These are phyloP conservation scores for Staurois parvus DNA, from an alignment of 2,797 vertebrate species.

Conservation along the genomic window DNA sequence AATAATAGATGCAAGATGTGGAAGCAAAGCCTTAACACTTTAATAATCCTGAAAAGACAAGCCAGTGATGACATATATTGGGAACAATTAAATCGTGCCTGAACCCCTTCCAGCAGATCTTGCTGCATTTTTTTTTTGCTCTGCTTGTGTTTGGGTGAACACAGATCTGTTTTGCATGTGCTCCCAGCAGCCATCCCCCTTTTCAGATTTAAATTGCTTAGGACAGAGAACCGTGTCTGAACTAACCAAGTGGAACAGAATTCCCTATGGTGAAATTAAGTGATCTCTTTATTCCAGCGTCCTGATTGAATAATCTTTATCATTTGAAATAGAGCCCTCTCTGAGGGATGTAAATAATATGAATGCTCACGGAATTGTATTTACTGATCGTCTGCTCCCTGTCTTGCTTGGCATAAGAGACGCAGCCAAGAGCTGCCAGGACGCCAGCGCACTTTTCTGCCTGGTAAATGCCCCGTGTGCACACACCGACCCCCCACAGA, in stretches of 20 bases:
- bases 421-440: conserved; percentile 75
- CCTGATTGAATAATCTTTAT: conserved; percentile 86
- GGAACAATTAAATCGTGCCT: not conserved
- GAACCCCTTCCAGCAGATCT: not conserved
- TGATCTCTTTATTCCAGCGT: conserved; percentile 83
- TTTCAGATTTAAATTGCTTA: conserved; percentile 80
- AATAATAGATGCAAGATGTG: not conserved
- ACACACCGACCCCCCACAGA: not conserved
- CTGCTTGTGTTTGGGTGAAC: conserved; percentile 61
- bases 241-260: conserved; percentile 84
- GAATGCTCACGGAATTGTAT: conserved; percentile 92
- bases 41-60: not conserved
- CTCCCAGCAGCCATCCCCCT: conserved; percentile 68
- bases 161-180: conserved; percentile 70
- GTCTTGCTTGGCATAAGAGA: conserved; percentile 84
- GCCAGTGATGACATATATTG: not conserved
- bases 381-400: conserved; percentile 85
- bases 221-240: conserved; percentile 80
- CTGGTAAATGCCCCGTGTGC: conserved; percentile 70
- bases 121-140: too few relatives aligned
- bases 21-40: not conserved
- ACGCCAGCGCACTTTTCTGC: conserved; percentile 76
- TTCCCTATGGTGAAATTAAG: conserved; percentile 83
- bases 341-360: conserved; percentile 89
- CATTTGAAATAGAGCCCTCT: conserved; percentile 82